Base-by-base conservation (phyloP, 2,888 invertebrate species). In the Andrena bucephala region DNA sequence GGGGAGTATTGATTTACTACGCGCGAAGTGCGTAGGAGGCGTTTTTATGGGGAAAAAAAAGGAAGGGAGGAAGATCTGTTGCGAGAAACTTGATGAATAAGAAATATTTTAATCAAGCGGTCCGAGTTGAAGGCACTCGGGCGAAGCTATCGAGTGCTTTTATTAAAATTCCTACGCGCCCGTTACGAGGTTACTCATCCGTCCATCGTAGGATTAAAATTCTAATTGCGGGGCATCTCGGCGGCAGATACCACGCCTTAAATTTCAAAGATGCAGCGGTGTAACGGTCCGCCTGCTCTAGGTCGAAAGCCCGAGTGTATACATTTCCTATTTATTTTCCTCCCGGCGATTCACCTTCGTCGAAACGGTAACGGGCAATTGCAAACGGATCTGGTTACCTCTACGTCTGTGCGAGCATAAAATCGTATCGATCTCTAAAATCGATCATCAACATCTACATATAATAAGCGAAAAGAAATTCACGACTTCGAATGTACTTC, bases 191-290 rank as follows among this genome's bases (percentile, higher is more conserved):
- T 81, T 79, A 79, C 62, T 72, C 73, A 57, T 79, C 72, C 71
- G 80, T 54, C 54, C 29, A 78, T 13, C 76, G 71, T 68, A 71
- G 71, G 42, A 71, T 77, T 72, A 68, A 81, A 68, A 77, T 68
- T 60, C 24, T 81, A 81, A 82, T 82, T 77, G 81, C 29, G n/a
- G 20, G 31, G 36, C 52, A 42, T 68, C 70, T 67, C 71, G 27
- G 27, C 33, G 71, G 65, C 50, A 81, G 63, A 83, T 70, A 83
- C 77, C 82, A 81, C 81, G 81, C 82, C 81, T 83, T 83, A 77
- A 76, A 83, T 81, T 81, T 83, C 70, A 71, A 81, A 76, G 81
- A 81, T 71, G 71, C 82, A 63, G 6, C 59, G 54, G 65, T 60
- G 63, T 83, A 81, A 81, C 76, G 82, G 82, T 70, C 60, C 57